phyloP scores from a whole-genome alignment of 2,797 vertebrate species.

The Melanogrammus aeglefinus region DNA sequence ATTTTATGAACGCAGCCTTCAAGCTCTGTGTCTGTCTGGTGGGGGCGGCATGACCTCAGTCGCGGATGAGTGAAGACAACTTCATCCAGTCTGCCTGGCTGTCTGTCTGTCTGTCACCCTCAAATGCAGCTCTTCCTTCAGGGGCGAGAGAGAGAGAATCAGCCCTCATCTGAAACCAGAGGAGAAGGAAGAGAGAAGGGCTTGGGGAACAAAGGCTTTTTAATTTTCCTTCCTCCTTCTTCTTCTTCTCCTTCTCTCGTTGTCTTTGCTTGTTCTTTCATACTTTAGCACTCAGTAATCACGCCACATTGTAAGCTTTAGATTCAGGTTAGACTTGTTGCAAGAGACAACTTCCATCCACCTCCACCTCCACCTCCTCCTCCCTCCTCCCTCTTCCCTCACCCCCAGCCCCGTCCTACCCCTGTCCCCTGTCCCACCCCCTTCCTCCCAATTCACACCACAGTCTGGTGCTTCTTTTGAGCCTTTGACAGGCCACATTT shows the following conservation, averaged over 20 bases:
- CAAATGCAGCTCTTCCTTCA: not conserved
- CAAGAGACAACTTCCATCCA: conserved; percentile 48
- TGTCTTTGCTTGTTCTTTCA: conserved; percentile 70
- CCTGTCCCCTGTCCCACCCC: conserved; percentile 31
- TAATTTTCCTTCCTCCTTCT: conserved; percentile 63
- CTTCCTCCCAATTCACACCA: conserved; percentile 11
- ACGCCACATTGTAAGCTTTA: conserved; percentile 72
- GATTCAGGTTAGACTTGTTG: conserved; percentile 79
- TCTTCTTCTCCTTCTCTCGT: conserved; percentile 41
- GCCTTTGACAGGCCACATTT: conserved; percentile 52
- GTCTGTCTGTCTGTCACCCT: not conserved
- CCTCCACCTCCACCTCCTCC: conserved; percentile 24
- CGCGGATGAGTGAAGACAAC: conserved; percentile 1
- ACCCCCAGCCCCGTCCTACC: conserved; percentile 19
- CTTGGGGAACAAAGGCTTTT: conserved; percentile 64
- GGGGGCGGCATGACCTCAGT: conserved; percentile 11
- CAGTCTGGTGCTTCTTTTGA: conserved; percentile 53
- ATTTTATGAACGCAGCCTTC: not conserved
- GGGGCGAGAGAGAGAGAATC: conserved; percentile 9
- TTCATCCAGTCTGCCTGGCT: conserved; percentile 22
- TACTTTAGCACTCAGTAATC: conserved; percentile 79
- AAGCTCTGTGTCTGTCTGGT: not conserved
- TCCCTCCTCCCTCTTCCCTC: not conserved
- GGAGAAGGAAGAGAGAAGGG: conserved; percentile 32
- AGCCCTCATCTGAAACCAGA: conserved; percentile 53